These are phyloP conservation scores for Taenioides sp. DNA, from an alignment of 2,797 vertebrate genomes.

Conservation along the genomic window DNA sequence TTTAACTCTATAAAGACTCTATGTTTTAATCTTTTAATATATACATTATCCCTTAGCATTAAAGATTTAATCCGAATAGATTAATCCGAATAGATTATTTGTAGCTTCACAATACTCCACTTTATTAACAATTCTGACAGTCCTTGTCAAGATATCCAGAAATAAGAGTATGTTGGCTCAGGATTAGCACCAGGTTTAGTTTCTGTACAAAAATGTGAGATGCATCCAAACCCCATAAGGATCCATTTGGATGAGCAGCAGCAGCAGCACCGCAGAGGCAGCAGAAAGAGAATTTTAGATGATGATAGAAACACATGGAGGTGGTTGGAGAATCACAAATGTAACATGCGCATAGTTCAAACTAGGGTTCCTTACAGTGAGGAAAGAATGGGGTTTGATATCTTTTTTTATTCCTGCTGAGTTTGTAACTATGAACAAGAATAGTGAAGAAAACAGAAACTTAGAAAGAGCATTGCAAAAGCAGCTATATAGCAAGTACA, in stretches of 20 bases:
- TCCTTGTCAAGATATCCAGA: conserved; percentile 8
- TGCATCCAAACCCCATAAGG: conserved; percentile 30
- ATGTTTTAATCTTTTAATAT: no score
- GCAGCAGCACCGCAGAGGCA: conserved; percentile 36
- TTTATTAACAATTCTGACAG: no score
- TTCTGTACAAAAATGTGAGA: conserved; percentile 30
- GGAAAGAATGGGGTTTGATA: background rate
- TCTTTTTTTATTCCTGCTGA: background rate
- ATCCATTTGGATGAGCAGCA: conserved; percentile 23
- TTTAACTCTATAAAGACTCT: no score
- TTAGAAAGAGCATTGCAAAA: background rate
- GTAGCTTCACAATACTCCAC: no score
- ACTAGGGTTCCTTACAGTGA: background rate
- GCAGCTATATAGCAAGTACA: background rate
- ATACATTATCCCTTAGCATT: no score
- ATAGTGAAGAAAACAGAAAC: background rate
- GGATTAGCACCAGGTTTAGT: conserved; percentile 9
- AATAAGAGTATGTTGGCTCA: conserved; percentile 6
- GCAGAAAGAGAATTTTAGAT: conserved; percentile 64
- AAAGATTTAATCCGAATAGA: no score
- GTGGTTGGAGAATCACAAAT: conserved; percentile 47
- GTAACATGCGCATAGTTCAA: conserved; percentile 25
- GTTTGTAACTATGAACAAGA: conserved; percentile 2
- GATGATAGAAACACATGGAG: conserved; percentile 58
- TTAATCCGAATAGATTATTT: no score